Evolutionary conservation across 2,888 invertebrate genomes (phyloP).

Genomic region (Gasteruption jaculator): DNA sequence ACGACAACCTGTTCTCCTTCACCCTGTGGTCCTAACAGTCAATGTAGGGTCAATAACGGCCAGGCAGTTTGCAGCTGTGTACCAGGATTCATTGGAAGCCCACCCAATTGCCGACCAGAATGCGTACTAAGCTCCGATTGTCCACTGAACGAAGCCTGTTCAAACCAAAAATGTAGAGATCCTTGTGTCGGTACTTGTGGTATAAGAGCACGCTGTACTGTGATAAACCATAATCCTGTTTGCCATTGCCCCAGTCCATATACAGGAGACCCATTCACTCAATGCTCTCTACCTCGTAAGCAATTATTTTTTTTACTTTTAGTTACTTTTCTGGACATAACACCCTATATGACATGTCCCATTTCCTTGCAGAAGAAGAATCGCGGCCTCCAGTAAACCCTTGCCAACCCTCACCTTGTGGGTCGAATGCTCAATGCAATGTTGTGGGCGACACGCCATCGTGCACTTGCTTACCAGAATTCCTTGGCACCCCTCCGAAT

Average conservation of each 20-base stretch:
- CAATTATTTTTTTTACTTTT: constrained; percentile 60
- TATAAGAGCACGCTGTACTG: constrained; percentile 68
- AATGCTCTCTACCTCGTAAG: constrained; percentile 59
- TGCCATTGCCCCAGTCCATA: constrained; percentile 67
- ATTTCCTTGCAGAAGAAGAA: constrained; percentile 52
- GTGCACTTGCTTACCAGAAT: constrained; percentile 57
- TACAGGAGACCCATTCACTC: constrained; percentile 73
- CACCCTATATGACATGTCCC: constrained; percentile 45
- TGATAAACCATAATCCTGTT: constrained; percentile 77
- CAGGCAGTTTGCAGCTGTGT: constrained; percentile 64
- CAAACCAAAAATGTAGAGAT: constrained; percentile 76
- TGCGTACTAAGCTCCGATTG: constrained; percentile 75
- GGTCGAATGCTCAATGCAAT: constrained; percentile 64
- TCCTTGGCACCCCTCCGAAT: constrained; percentile 56
- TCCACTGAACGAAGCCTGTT: constrained; percentile 68
- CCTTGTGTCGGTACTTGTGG: constrained; percentile 85
- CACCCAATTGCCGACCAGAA: constrained; percentile 75
- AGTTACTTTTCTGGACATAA: constrained; percentile 73
- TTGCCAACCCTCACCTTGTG: constrained; percentile 77
- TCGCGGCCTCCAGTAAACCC: constrained; percentile 58
- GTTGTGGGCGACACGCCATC: constrained; percentile 67
- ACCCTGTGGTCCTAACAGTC: constrained; percentile 64
- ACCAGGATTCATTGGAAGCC: constrained; percentile 74
- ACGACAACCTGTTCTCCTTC: constrained; percentile 40
- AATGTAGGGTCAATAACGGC: constrained; percentile 45